These are phyloP conservation scores for Morone chrysops DNA, from an alignment of 2,113 vertebrate genomes.

Conservation along the genomic window DNA sequence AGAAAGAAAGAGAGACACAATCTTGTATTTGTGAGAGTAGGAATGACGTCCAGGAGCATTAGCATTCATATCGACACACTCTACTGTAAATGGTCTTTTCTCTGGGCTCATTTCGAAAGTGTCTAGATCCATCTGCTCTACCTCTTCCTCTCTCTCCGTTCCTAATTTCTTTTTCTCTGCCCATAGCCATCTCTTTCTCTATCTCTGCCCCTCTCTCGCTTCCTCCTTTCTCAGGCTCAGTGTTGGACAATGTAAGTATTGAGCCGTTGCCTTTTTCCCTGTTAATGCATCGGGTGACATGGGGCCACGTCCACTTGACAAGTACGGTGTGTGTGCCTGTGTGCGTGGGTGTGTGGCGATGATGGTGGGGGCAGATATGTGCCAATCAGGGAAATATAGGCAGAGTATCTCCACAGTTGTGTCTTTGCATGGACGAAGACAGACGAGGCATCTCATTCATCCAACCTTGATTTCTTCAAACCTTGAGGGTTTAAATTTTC, in stretches of 20 bases:
- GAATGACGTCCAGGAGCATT: slow-evolving; percentile 47
- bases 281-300: slow-evolving; percentile 49
- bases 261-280: slow-evolving; percentile 29
- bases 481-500: not conserved
- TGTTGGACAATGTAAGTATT: slow-evolving; percentile 43
- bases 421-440: not conserved
- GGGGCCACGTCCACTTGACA: slow-evolving; percentile 46
- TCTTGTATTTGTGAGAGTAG: slow-evolving; percentile 45
- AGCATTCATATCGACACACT: slow-evolving; percentile 61
- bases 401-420: not conserved
- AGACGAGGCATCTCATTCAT: not conserved
- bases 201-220: slow-evolving; percentile 1
- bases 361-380: not conserved
- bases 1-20: slow-evolving; percentile 45
- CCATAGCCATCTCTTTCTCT: slow-evolving; percentile 49
- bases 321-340: slow-evolving; percentile 1
- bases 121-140: slow-evolving; percentile 61
- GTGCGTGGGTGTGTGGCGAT: not conserved
- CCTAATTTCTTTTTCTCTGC: slow-evolving; percentile 54
- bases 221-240: slow-evolving; percentile 15
- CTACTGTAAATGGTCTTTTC: slow-evolving; percentile 73
- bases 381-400: slow-evolving; percentile 22
- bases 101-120: slow-evolving; percentile 65
- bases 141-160: slow-evolving; percentile 41
- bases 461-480: not conserved